Evolutionary conservation across 1,140 invertebrate genomes (phyloP).

Genomic region (Zaprionus lachaisei): DNA sequence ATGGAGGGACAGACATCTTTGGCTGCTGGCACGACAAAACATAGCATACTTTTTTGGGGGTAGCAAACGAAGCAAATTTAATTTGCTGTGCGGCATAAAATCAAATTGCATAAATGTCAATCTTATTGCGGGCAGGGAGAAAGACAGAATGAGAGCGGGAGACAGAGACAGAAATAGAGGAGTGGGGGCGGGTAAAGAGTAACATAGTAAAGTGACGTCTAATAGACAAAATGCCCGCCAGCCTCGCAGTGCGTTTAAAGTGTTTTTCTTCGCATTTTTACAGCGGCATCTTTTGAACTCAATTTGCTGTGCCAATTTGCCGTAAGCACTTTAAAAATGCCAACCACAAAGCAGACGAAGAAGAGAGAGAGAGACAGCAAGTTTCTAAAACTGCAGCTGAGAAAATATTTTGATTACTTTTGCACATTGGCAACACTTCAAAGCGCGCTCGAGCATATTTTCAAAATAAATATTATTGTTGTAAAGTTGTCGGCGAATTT

Average conservation of each 20-base stretch:
- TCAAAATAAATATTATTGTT: slow-evolving; percentile 79
- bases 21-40: slow-evolving; percentile 45
- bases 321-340: slow-evolving; percentile 48
- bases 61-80: slow-evolving; percentile 57
- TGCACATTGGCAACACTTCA: slow-evolving; percentile 67
- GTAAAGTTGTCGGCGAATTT: slow-evolving; percentile 65
- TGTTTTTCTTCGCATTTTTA: slow-evolving; percentile 34
- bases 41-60: slow-evolving; percentile 50
- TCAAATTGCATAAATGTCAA: slow-evolving; percentile 82
- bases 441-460: slow-evolving; percentile 64
- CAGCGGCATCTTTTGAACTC: slow-evolving; percentile 45
- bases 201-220: slow-evolving; percentile 38
- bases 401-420: slow-evolving; percentile 82
- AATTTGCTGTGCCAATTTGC: slow-evolving; percentile 42
- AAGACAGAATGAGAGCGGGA: not conserved
- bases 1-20: slow-evolving; percentile 6
- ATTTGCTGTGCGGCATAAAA: slow-evolving; percentile 69
- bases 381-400: slow-evolving; percentile 54
- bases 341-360: slow-evolving; percentile 10
- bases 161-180: not conserved
- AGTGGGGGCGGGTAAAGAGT: not conserved
- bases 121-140: slow-evolving; percentile 27
- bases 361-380: not conserved
- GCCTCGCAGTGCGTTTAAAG: slow-evolving; percentile 21
- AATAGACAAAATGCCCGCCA: slow-evolving; percentile 48